phyloP scores from a whole-genome alignment of 2,888 invertebrate genomes.

The Atethmia centrago region DNA sequence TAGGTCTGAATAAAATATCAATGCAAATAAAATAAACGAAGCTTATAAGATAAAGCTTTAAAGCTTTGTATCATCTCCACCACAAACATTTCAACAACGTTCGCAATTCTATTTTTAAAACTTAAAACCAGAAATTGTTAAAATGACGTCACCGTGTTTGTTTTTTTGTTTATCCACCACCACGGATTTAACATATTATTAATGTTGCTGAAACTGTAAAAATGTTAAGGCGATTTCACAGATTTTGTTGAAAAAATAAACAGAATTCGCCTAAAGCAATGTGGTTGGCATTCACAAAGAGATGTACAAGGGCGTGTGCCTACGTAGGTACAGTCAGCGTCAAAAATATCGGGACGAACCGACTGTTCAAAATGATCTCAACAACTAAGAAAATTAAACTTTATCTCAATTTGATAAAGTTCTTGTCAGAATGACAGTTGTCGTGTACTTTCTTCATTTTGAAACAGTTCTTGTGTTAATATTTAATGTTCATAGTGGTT shows the following conservation, averaged over 20 bases:
- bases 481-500: too few relatives aligned
- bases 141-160: slow-evolving; percentile 39
- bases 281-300: slow-evolving; percentile 12
- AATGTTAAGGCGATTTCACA: slow-evolving; percentile 45
- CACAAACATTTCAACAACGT: slow-evolving; percentile 24
- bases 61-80: slow-evolving; percentile 17
- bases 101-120: slow-evolving; percentile 36
- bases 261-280: slow-evolving; percentile 4
- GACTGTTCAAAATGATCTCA: too few relatives aligned
- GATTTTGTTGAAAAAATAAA: slow-evolving; percentile 56
- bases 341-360: too few relatives aligned
- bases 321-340: background rate
- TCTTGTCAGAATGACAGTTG: too few relatives aligned
- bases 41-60: too few relatives aligned
- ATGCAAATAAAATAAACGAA: too few relatives aligned
- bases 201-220: slow-evolving; percentile 40
- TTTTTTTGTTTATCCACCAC: slow-evolving; percentile 40
- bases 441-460: too few relatives aligned
- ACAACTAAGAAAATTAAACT: too few relatives aligned
- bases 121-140: slow-evolving; percentile 23
- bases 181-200: slow-evolving; percentile 34
- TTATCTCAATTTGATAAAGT: too few relatives aligned
- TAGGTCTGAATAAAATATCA: too few relatives aligned
- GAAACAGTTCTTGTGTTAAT: too few relatives aligned
- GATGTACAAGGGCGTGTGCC: slow-evolving; percentile 15